A percentile compares a stretch with the other conserved stretches of the same genome.
phyloP scores from a whole-genome alignment of 2,797 vertebrate species.

The Pipistrellus kuhlii region DNA sequence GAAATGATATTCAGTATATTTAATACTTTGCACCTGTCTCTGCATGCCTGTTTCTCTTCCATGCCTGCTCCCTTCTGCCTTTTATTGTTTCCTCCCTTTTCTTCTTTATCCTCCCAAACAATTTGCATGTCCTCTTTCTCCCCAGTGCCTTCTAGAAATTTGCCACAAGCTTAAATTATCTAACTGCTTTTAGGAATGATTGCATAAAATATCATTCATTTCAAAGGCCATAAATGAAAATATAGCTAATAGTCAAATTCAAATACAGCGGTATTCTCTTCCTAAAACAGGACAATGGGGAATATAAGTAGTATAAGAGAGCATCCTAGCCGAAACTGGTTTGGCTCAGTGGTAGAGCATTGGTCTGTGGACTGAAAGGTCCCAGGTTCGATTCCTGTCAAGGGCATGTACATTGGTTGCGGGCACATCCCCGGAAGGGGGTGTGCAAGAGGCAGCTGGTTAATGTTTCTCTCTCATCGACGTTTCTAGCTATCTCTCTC shows the following conservation, averaged over 20 bases:
- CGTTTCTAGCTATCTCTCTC: too few relatives aligned
- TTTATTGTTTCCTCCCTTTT: background rate
- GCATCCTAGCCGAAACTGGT: background rate
- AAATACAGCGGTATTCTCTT: slow-evolving; percentile 17
- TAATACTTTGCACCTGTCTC: background rate
- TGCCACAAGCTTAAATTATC: background rate
- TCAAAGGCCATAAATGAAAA: slow-evolving; percentile 58
- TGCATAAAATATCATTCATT: slow-evolving; percentile 36
- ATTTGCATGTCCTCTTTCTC: background rate
- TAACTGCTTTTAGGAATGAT: slow-evolving; percentile 41
- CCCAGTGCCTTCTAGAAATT: background rate
- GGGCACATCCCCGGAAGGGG: too few relatives aligned
- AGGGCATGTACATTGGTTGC: too few relatives aligned
- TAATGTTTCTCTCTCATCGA: too few relatives aligned
- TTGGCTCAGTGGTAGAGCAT: too few relatives aligned
- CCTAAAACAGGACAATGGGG: slow-evolving; percentile 32
- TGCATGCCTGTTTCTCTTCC: background rate
- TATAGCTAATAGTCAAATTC: slow-evolving; percentile 34
- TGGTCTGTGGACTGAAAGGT: too few relatives aligned
- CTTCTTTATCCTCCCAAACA: background rate
- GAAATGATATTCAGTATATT: background rate
- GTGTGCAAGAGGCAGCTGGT: too few relatives aligned
- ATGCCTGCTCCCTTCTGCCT: background rate
- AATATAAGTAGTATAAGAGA: slow-evolving; percentile 34
- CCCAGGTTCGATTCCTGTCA: too few relatives aligned